Conservation (phyloP, 2,888 invertebrate genomes). For the Drosophila acutilabella region DNA sequence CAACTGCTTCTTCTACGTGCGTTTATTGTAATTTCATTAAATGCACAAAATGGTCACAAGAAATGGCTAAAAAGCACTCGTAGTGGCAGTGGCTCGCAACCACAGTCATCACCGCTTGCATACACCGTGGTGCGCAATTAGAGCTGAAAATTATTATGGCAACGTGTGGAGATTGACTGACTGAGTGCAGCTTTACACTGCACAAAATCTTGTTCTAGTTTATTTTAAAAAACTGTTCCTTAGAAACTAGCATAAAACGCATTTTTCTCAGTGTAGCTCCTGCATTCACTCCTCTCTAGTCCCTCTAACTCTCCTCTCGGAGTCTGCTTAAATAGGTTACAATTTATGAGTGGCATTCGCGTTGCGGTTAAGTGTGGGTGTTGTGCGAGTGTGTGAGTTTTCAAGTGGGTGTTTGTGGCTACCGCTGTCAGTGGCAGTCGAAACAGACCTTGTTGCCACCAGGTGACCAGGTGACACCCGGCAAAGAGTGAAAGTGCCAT, state of each 20-base stretch:
- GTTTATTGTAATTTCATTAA: conserved; percentile 81
- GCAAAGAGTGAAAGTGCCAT: conserved; percentile 71
- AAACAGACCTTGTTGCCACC: conserved; percentile 7
- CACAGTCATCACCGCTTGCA: conserved; percentile 18
- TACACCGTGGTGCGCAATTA: conserved; percentile 73
- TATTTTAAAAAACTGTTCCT: too few relatives aligned
- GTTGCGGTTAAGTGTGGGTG: conserved; percentile 34
- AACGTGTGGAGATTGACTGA: conserved; percentile 12
- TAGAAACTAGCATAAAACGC: too few relatives aligned
- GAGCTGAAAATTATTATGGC: conserved; percentile 61
- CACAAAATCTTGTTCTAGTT: not conserved
- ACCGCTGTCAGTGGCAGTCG: conserved; percentile 1
- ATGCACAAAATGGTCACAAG: conserved; percentile 72
- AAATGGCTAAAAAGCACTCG: conserved; percentile 49
- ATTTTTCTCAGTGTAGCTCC: not conserved
- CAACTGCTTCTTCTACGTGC: conserved; percentile 58
- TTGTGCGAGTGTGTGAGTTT: conserved; percentile 6
- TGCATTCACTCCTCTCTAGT: not conserved
- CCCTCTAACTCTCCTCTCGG: not conserved
- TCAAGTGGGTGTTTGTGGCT: conserved; percentile 36
- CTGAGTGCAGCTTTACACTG: not conserved
- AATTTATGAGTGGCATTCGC: conserved; percentile 73
- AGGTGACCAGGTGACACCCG: conserved; percentile 40
- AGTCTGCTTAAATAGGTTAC: conserved; percentile 69
- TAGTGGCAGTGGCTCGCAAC: conserved; percentile 12